Base-by-base conservation (phyloP, 2,113 vertebrate genomes). In the Junco hyemalis region DNA sequence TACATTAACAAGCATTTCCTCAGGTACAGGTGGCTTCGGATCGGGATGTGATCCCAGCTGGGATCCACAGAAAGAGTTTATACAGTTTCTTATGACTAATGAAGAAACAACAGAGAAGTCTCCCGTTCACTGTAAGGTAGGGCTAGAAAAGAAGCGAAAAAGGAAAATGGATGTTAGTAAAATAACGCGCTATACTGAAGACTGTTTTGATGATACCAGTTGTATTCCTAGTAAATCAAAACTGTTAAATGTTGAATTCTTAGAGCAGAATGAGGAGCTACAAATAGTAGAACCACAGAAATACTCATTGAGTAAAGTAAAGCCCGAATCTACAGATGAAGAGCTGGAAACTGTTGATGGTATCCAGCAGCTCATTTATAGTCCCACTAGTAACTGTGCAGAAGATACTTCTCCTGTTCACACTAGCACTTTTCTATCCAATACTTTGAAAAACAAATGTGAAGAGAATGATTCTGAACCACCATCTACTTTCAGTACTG, bases 21-120 rank as follows among this genome's bases (percentile, higher is more conserved):
- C 98, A 93, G 99, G 98, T 97, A 98, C 98, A 97, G 98, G 97
- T 96, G 97, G 98, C 82, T 97, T 98, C 96, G 95, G 95, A 96
- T 95, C 98, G 59, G 98, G 96, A 94, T 98, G 95, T 97, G 97
- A 98, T 97, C 78, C 97, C 86, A 98, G 96, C 89, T 98, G 98
- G 98, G 98, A 98, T 97, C 98, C 98, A 6, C 97, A 98, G 23
- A 98, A 98, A 95, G 98, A 98, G 91, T 98, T 99, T 81, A 99
- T 99, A 98, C 95, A 98, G 70, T 98, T 98, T 97, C 97, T 99
- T 95, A 98, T 98, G 97, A 98, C 97, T 70, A 98, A 98, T 95
- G 98, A 98, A 69, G 98, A 99, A 91, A 98, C 98, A 40, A 91
- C 96, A 64, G 98, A 98, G 92, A 98, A 98, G 95, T 91, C 97